Base-by-base conservation (phyloP, 2,888 invertebrate genomes). In the Pseudolycoriella hygida region DNA sequence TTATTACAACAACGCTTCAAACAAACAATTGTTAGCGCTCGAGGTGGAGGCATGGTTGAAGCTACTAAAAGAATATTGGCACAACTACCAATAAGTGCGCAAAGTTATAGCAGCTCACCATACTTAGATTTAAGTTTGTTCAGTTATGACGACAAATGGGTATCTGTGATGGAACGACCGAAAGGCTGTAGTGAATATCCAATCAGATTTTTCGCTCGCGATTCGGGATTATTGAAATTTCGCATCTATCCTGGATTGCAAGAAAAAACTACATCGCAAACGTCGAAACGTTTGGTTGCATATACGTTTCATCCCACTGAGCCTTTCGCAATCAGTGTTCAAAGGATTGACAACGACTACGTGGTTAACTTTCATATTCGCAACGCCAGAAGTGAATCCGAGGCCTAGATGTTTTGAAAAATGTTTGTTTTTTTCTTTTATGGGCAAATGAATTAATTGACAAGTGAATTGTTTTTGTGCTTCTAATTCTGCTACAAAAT, bases 261-360 rank as follows among this genome's bases (percentile, higher is more conserved):
- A 76, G 85, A 79, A 0, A 73, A 77, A 59, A 73, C 76, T 10
- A 71, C 76, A 4, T 32, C 76, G 4, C 45, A 45, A 32, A 18
- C 78, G 53, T 71, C 84, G 11, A 68, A 90, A 52, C 69, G 88
- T 52, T 72, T 94, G 12, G 92, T 93, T 4, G 90, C 94, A 15
- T 96, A 93, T 60, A 90, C 90, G 10, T 94, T 92, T 64, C 96
- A 96, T 67, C 96, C 96, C 0, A 85, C 80, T 12, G 93, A 96
- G 66, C 96, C 96, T 1, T 90, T 96, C 65, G 86, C 90, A 8
- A 89, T 96, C 51, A 93, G 92, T 56, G 88, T 94, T 8, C 94
- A 96, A 61, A 72, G 93, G 54, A 86, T 89, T 10, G 86, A 89
- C 65, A 77, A 86, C 1, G 90, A 90, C 59, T 96, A 94, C 61